Base-by-base conservation (phyloP, 2,797 vertebrate genomes). In the Epinephelus malabaricus region DNA sequence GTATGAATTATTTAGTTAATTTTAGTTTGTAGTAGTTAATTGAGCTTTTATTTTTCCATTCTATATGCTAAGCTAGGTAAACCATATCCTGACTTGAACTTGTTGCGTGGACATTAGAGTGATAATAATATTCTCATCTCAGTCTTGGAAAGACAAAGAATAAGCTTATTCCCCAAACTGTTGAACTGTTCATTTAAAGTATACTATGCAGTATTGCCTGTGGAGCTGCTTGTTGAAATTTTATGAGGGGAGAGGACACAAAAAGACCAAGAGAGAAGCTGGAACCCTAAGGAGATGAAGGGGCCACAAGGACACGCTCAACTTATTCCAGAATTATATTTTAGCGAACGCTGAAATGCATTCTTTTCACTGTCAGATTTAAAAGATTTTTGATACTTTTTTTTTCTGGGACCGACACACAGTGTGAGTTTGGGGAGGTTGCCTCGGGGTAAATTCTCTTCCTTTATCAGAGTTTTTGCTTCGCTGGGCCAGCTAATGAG, bases 401-500 rank as follows among this genome's bases (percentile, higher is more conserved):
- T 56, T 45, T 66, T 60, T 34, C 34, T 34, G 34, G 65, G 47
- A 76, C 45, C 2, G 12, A 64, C 34, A 50, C 8, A 21, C n/a
- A 6, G 60, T 4, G 34, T 3, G 46, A 73, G n/a, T 40, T 34
- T 15, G 51, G 27, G 27, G 66, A 72, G 19, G 67, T 12, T 14
- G 43, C 68, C 54, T 69, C 12, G 0, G 64, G 54, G 5, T 79
- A 30, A 19, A 68, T 45, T 43, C 6, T 75, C 43, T 47, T 55
- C 9, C 43, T 53, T 75, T 53, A 71, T 78, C 67, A 55, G 40
- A 58, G 19, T 64, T 53, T 79, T 50, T 73, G 75, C 74, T 77
- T 73, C 10, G 18, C 69, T 71, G 65, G 49, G 13, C 40, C 69
- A 62, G 34, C 27, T 72, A 79, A 76, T 62, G 63, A 86, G 73